Percentiles rank a stretch among this genome's conserved stretches.
Evolutionary conservation across 2,113 vertebrate species (phyloP).

Genomic region (Diglossa brunneiventris): DNA sequence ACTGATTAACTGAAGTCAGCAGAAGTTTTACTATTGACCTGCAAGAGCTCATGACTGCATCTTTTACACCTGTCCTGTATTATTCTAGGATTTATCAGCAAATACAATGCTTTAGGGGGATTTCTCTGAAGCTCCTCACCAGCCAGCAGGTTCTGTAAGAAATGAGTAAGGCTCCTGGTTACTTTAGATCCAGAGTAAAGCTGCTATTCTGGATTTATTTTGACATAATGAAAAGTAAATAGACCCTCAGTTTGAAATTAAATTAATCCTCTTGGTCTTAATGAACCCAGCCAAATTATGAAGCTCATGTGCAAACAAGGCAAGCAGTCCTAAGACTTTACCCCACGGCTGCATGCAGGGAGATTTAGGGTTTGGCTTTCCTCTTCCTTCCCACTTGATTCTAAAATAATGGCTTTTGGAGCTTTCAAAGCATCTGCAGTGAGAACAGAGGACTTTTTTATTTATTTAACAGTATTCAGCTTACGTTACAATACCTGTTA

Average conservation of each 20-base stretch:
- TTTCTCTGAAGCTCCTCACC: constrained; percentile 11
- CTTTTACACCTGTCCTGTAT: not conserved
- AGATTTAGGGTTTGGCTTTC: not conserved
- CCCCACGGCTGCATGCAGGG: fast-evolving
- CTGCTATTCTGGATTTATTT: not conserved
- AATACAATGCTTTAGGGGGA: not conserved
- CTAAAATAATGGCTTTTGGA: not conserved
- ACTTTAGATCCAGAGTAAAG: not conserved
- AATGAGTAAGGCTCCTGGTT: not conserved
- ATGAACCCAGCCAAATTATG: not conserved
- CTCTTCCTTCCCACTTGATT: not conserved
- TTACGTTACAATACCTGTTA: not conserved
- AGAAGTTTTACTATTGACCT: constrained; percentile 1
- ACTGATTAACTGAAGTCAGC: not conserved
- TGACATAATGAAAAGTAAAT: not conserved
- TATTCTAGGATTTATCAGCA: constrained; percentile 25
- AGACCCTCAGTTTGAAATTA: not conserved
- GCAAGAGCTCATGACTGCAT: not conserved
- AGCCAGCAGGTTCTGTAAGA: not conserved
- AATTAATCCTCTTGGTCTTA: not conserved
- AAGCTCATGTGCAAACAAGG: not conserved
- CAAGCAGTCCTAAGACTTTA: not conserved
- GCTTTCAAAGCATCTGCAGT: not conserved
- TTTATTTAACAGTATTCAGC: not conserved
- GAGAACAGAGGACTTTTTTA: not conserved